phyloP scores from a whole-genome alignment of 2,113 vertebrate species.

The Manacus vitellinus region DNA sequence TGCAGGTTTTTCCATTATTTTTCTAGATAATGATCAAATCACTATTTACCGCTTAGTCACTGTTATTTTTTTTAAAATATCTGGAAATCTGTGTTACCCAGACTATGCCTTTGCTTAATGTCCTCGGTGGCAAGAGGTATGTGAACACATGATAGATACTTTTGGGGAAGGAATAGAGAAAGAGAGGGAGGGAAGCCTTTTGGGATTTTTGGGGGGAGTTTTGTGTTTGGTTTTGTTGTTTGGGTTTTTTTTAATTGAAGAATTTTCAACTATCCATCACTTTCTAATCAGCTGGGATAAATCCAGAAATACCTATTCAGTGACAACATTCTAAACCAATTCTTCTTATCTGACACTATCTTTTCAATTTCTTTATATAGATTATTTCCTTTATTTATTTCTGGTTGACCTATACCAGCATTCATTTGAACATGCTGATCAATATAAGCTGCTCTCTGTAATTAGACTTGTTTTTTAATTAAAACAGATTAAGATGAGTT shows the following conservation, averaged over 20 bases:
- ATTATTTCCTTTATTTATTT: background rate
- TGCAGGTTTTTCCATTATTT: background rate
- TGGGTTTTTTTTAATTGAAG: background rate
- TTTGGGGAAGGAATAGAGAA: background rate
- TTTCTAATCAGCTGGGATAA: background rate
- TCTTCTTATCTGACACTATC: background rate
- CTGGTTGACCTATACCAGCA: background rate
- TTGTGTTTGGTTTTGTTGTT: background rate
- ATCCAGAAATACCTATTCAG: background rate
- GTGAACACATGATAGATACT: background rate
- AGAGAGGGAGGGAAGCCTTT: background rate
- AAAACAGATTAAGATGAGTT: conserved; percentile 31
- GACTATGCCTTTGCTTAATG: background rate
- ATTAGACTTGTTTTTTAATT: conserved; percentile 32
- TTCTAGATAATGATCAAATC: background rate
- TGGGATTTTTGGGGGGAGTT: background rate
- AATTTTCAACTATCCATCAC: background rate
- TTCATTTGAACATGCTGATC: background rate
- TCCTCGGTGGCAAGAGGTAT: background rate
- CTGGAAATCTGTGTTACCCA: background rate
- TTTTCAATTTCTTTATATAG: background rate
- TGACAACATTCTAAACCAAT: background rate
- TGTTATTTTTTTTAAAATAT: background rate
- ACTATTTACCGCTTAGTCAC: background rate
- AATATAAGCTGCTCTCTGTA: background rate